Base-by-base conservation (phyloP, 2,888 invertebrate genomes). In the Cheiracanthium punctorium region DNA sequence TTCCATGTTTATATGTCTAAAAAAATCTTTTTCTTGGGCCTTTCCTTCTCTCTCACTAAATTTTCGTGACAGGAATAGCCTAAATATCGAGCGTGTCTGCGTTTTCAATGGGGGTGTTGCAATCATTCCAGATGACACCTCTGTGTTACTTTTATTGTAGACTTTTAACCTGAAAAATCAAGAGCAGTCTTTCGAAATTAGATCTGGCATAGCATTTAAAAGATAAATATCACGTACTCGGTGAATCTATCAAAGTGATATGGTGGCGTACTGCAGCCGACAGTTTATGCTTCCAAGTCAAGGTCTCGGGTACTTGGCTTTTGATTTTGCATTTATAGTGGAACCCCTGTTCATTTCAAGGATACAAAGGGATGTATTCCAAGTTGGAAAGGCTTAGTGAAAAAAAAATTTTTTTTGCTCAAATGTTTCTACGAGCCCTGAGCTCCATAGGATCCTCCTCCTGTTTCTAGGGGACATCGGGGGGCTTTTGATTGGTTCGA, bases 111-210 rank as follows among this genome's bases (percentile, higher is more conserved):
- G 24, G 8, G 28, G 30, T 32, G 43, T 65, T 20, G 20, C 41
- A 41, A 17, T 65, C 65, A 52, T 41, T 37, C 5, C 30, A 80
- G 65, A 32, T 72, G 80, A 80, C 80, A 72, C 80, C 64, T 80
- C 32, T 72, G 43, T 80, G 72, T 72, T 72, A 64, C 29, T 71
- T 72, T 37, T 43, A 65, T 41, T 72, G 20, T 41, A 30, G 33
- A 17, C 52, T n/a, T n/a, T n/a, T n/a, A n/a, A n/a, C 20, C 24
- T 5, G 1, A 4, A 24, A 58, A 20, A 58, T 58, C 24, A 24
- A 58, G 58, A 77, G 69, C 41, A 77, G 37, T 1, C 30, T n/a
- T 58, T 30, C 28, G 32, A 69, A 77, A 43, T 69, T 24, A 43
- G 41, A 41, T n/a, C 41, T 24, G 1, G 58, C 1, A 48, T 48